Conservation (phyloP, 2,888 invertebrate species). For the Aromia moschata region DNA sequence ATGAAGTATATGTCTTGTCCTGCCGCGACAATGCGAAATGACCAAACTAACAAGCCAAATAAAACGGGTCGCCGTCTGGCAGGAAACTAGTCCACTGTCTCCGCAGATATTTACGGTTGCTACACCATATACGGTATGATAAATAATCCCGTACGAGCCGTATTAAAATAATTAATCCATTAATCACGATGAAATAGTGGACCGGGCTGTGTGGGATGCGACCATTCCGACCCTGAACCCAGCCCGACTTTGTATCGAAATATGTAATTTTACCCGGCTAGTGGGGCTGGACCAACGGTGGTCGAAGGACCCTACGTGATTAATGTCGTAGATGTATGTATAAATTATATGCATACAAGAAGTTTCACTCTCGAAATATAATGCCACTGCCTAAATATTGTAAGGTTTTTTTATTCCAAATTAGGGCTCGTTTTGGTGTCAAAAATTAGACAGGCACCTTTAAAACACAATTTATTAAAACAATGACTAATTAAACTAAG, state of each 20-base stretch:
- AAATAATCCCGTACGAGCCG: background rate
- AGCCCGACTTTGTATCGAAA: no score
- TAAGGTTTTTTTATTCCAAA: no score
- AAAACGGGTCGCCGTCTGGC: background rate
- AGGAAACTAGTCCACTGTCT: no score
- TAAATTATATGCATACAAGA: no score
- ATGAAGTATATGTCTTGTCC: background rate
- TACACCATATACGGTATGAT: background rate
- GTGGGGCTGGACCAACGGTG: background rate
- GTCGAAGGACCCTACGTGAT: background rate
- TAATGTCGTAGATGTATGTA: background rate
- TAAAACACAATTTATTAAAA: no score
- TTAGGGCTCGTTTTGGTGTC: no score
- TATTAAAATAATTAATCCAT: background rate
- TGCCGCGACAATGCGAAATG: background rate
- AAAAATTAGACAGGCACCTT: no score
- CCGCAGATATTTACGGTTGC: background rate
- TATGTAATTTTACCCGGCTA: background rate
- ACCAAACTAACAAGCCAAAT: background rate
- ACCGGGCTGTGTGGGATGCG: background rate
- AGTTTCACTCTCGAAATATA: no score
- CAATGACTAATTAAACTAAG: no score
- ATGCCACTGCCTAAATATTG: no score
- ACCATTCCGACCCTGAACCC: no score
- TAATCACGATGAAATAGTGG: background rate